Conservation (phyloP, 2,797 vertebrate genomes). For the Typhlichthys eigenmanni region DNA sequence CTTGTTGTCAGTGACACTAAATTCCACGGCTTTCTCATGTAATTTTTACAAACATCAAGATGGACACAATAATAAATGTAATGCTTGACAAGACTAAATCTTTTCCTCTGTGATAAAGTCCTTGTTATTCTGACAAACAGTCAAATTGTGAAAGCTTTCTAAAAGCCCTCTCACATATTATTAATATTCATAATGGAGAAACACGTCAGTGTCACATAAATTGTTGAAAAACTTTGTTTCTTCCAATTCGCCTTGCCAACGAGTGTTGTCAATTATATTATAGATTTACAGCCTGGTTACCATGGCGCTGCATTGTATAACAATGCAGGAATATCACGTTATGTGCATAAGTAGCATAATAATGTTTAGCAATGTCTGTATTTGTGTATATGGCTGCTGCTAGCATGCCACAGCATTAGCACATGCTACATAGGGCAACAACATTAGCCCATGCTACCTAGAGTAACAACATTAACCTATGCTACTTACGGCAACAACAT, state of each 20-base stretch:
- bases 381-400: no score
- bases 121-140: constrained; percentile 59
- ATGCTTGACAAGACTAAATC: constrained; percentile 42
- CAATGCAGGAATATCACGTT: constrained; percentile 84
- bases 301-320: constrained; percentile 74
- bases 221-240: constrained; percentile 71
- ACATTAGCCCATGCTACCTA: no score
- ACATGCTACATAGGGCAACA: no score
- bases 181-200: constrained; percentile 64
- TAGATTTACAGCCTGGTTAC: constrained; percentile 69
- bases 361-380: constrained; percentile 87
- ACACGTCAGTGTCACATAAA: constrained; percentile 66
- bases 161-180: constrained; percentile 51
- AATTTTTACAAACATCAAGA: constrained; percentile 41
- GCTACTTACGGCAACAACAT: no score
- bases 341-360: constrained; percentile 90
- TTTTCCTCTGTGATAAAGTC: constrained; percentile 59
- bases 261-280: constrained; percentile 74
- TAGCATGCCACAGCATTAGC: no score
- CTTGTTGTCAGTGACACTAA: constrained; percentile 27
- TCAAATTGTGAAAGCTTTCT: constrained; percentile 42
- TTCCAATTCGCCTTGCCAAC: constrained; percentile 72
- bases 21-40: constrained; percentile 52
- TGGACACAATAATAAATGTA: constrained; percentile 45
- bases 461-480: no score